Conservation (phyloP, 1,140 invertebrate genomes). For the Euura saliciscinereae region DNA sequence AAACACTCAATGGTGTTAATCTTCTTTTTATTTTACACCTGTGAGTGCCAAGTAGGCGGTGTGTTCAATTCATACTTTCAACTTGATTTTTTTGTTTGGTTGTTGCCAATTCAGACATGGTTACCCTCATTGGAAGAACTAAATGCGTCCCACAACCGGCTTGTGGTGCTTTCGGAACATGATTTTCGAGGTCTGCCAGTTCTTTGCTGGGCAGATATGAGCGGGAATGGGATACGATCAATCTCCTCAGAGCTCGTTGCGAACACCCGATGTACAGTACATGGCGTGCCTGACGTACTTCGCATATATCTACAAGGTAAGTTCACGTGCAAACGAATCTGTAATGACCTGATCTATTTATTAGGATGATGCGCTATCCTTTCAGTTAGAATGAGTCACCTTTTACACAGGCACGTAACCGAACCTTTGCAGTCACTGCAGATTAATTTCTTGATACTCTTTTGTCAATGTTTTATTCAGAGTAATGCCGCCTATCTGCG, state of each 20-base stretch:
- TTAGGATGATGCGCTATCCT: too few relatives aligned
- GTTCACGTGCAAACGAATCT: background rate
- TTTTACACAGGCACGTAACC: too few relatives aligned
- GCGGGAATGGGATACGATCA: constrained; percentile 73
- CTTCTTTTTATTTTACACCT: constrained; percentile 12
- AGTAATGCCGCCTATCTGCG: too few relatives aligned
- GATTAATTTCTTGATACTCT: background rate
- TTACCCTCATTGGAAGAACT: constrained; percentile 75
- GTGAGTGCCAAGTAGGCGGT: too few relatives aligned
- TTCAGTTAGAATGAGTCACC: too few relatives aligned
- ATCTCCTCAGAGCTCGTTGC: constrained; percentile 76
- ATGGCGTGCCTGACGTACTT: constrained; percentile 75
- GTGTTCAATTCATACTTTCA: constrained; percentile 7
- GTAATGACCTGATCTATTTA: too few relatives aligned
- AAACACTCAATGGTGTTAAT: constrained; percentile 15
- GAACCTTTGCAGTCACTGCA: background rate
- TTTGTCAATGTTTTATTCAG: background rate
- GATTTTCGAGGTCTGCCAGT: constrained; percentile 81
- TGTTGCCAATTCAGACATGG: constrained; percentile 65
- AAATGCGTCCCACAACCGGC: constrained; percentile 75
- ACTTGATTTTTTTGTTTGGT: constrained; percentile 39
- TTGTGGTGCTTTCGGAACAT: constrained; percentile 69
- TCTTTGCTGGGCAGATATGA: constrained; percentile 78
- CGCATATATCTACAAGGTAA: constrained; percentile 81
- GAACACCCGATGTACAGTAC: constrained; percentile 77